Percentiles rank a stretch among this genome's conserved stretches.
These are phyloP conservation scores for Apamea crenata DNA, from an alignment of 2,888 invertebrate genomes.

Conservation along the genomic window DNA sequence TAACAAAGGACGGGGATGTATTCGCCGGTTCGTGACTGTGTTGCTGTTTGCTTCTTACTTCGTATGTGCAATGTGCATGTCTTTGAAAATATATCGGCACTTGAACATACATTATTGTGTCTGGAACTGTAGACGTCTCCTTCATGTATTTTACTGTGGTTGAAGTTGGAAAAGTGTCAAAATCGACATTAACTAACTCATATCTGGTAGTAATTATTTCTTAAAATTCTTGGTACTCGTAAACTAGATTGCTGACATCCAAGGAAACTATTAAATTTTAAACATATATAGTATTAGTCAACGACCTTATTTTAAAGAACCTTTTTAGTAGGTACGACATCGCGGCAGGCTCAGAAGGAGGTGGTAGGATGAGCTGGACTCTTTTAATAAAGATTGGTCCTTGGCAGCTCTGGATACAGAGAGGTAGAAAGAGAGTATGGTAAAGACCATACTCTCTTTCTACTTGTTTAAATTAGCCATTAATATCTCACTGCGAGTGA, in stretches of 20 bases:
- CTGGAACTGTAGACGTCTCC: background rate
- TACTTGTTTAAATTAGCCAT: too few species aligned
- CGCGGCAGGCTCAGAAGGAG: too few species aligned
- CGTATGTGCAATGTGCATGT: conserved; percentile 36
- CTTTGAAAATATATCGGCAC: conserved; percentile 20
- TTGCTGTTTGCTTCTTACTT: conserved; percentile 28
- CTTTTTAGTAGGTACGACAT: background rate
- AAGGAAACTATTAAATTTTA: too few species aligned
- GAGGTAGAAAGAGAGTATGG: too few species aligned
- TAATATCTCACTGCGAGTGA: too few species aligned
- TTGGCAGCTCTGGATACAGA: too few species aligned
- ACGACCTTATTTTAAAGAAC: background rate
- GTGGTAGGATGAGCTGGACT: too few species aligned
- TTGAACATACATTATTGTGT: background rate
- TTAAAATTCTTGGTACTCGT: too few species aligned
- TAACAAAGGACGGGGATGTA: conserved; percentile 62
- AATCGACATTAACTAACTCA: background rate
- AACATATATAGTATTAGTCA: background rate
- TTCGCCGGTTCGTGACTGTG: conserved; percentile 62
- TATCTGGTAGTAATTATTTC: too few species aligned
- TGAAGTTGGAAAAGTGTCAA: background rate
- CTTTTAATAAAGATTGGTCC: too few species aligned
- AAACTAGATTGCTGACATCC: too few species aligned
- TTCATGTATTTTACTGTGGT: background rate
- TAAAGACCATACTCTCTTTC: too few species aligned